A percentile compares a stretch with the other conserved stretches of the same genome.
These are phyloP conservation scores for Chalcis sispes DNA, from an alignment of 2,888 invertebrate species.

Conservation along the genomic window DNA sequence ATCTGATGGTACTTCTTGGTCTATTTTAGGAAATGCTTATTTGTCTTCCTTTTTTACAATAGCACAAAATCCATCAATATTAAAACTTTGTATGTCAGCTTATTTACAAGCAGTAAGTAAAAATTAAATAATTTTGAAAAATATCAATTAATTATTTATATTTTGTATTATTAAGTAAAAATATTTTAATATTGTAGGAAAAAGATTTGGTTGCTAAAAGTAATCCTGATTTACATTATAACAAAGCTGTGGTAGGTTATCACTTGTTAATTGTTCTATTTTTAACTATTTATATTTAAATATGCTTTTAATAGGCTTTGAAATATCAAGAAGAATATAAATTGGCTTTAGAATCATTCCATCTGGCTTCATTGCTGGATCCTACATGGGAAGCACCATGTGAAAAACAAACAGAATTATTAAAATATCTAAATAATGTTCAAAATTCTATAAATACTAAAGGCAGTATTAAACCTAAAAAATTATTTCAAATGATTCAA, in stretches of 20 bases:
- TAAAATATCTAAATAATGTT: constrained; percentile 82
- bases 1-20: constrained; percentile 89
- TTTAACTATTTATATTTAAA: constrained; percentile 5
- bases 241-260: constrained; percentile 87
- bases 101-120: constrained; percentile 86
- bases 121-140: not conserved
- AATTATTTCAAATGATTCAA: constrained; percentile 83
- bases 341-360: constrained; percentile 83
- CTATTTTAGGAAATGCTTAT: constrained; percentile 90
- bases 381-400: constrained; percentile 86
- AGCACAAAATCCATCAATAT: constrained; percentile 83
- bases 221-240: constrained; percentile 89
- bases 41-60: constrained; percentile 87
- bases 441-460: constrained; percentile 81
- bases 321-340: constrained; percentile 88
- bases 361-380: constrained; percentile 83
- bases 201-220: constrained; percentile 83
- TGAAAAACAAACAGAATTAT: constrained; percentile 80
- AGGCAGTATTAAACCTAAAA: constrained; percentile 86
- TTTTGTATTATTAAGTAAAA: constrained; percentile 33
- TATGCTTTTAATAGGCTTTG: constrained; percentile 78
- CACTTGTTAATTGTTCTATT: constrained; percentile 13
- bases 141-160: not conserved
- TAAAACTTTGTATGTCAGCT: constrained; percentile 87
- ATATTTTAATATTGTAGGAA: too few species aligned